A percentile compares a stretch with the other conserved stretches of the same genome.
Evolutionary conservation across 2,113 vertebrate species (phyloP).

Genomic region (Azemiops feae): DNA sequence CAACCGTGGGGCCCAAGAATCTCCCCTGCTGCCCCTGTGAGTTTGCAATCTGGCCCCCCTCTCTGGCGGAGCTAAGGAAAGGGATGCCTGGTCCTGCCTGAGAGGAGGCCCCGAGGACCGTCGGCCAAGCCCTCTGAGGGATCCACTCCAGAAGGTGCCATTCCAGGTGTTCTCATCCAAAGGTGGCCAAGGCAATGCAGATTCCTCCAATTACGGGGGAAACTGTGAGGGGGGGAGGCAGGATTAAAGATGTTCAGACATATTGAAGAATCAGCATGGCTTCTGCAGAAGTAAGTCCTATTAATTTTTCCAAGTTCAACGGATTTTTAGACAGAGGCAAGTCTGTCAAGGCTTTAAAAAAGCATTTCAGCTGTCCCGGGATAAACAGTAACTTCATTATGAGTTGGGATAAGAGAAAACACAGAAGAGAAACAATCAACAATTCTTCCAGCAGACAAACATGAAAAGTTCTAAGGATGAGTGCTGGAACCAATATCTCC

Average conservation of each 20-base stretch:
- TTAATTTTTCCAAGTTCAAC: not conserved
- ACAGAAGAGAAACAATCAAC: not conserved
- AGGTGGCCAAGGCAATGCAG: not conserved
- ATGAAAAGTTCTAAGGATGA: not conserved
- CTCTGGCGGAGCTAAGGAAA: not conserved
- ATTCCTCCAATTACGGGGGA: not conserved
- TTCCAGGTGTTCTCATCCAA: not conserved
- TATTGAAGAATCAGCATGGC: not conserved
- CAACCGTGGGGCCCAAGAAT: not conserved
- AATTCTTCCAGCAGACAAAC: not conserved
- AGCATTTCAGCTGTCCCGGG: not conserved
- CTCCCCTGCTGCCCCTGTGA: not conserved
- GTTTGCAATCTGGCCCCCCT: not conserved
- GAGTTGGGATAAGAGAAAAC: not conserved
- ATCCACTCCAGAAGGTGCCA: not conserved
- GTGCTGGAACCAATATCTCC: not conserved
- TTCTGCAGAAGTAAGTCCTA: not conserved
- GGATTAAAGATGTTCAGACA: not conserved
- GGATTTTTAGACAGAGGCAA: not conserved
- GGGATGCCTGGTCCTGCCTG: not conserved
- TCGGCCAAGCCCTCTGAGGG: too few relatives aligned
- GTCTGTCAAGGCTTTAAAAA: not conserved
- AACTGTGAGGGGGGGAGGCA: not conserved
- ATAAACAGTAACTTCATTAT: not conserved
- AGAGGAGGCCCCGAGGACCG: not conserved